Evolutionary conservation across 2,888 invertebrate genomes (phyloP), one percentile per base, ranked within the genome.

Genomic region (Steromphala cineraria): DNA sequence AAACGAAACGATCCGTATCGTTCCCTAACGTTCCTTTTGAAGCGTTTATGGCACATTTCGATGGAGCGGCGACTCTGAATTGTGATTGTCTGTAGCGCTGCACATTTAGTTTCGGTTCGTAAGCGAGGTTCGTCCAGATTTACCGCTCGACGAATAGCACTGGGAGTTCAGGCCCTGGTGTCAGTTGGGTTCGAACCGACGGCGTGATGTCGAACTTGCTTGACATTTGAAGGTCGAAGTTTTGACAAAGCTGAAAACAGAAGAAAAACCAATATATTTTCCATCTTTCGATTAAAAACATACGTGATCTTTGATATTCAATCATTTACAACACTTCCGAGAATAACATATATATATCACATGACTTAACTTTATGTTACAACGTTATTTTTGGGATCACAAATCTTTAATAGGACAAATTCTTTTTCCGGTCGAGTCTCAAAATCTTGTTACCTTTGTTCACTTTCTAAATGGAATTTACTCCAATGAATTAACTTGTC

Each of bases 131-230:
- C 31, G 15, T 36, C 21, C 55, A 10, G 1, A 21, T 79, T 81
- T 86, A 89, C 80, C 90, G 87, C 79, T 91, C 90, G 24, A 85
- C 79, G 79, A 92, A 91, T 74, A 87, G 84, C 19, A 92, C 87
- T 0, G 92, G 92, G n/a, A 92, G 86, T 67, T 91, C 86, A 2
- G 89, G 84, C 0, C 91, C 92, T 4, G 91, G 89, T 0, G 92
- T 91, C 17, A 92, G 85, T 55, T 92, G 90, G 8, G 91, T 92
- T 67, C 92, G 80, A 7, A 91, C 87, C 17, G 84, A 84, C 10
- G 92, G 91, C 53, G 89, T 86, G n/a, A 92, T 81, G 21, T 88
- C 84, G 24, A 82, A 86, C 4, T 84, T 84, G 21, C 84, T 83
- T 46, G 86, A 79, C 10, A 87, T 87, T 31, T 85, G 80, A 52